Evolutionary conservation across 1,140 invertebrate species (phyloP), one percentile per base, ranked within the genome.

Genomic region (Nymphalis io): DNA sequence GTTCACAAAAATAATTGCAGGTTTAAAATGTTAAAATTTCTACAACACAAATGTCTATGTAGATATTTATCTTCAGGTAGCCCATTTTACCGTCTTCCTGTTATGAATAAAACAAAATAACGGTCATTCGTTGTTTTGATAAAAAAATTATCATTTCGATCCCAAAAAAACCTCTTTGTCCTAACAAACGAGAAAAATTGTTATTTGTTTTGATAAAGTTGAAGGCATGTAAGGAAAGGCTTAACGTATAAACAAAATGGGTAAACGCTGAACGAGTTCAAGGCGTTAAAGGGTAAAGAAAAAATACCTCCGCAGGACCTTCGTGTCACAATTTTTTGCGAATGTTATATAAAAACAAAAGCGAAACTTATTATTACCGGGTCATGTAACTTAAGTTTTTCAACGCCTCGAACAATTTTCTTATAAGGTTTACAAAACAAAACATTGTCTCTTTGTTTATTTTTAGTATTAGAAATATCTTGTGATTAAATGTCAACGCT

Each of bases 191-290:
- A 65, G 42, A 65, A 64, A 65, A 57, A 55, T 55, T 44, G 63
- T 65, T 57, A 57, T 65, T 65, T 65, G 63, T 39, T 53, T 53
- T 39, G 51, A 65, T 65, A 65, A 65, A 65, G 63, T 65, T 65
- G 38, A 65, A 65, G 48, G 62, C 23, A 65, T 58, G 39, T 20
- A 16, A 42, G 63, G 53, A 58, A 65, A 65, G 40, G 63, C 51
- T 65, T 42, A 58, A 65, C 63, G 15, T 57, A 65, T 65, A 65
- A 57, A 65, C 63, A 65, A 65, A 65, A 65, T 55, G 63, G 53
- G 20, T 40, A 65, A 65, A 65, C 63, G 63, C 46, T 65, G 61
- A 65, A 65, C 42, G 63, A 44, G 63, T 51, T 65, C 63, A 65
- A 20, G 39, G 51, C 53, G 21, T 51, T 57, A 65, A 65, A 65